Percentiles rank a stretch among this genome's conserved stretches.
Conservation (phyloP, 2,113 vertebrate genomes). For the Calonectris borealis region DNA sequence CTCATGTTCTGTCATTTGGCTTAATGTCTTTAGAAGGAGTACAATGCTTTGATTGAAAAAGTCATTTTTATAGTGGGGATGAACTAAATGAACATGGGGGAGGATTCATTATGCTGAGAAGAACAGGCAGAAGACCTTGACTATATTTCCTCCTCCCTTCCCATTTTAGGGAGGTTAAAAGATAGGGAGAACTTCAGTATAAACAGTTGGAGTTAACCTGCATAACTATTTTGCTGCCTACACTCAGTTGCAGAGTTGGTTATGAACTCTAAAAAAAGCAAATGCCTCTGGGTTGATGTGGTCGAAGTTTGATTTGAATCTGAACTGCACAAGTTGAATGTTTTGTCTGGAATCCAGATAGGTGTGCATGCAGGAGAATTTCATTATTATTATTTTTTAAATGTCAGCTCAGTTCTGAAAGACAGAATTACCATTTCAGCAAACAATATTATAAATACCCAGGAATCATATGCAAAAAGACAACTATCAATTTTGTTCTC, state of each 20-base stretch:
- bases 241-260: background rate
- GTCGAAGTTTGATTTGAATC: background rate
- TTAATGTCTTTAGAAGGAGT: slow-evolving; percentile 69
- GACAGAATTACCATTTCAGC: slow-evolving; percentile 14
- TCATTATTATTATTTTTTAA: background rate
- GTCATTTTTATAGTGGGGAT: slow-evolving; percentile 54
- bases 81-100: slow-evolving; percentile 51
- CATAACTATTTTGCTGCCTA: background rate
- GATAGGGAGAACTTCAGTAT: background rate
- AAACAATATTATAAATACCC: background rate
- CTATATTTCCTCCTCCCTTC: background rate
- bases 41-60: slow-evolving; percentile 63
- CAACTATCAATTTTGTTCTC: background rate
- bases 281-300: background rate
- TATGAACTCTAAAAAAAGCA: background rate
- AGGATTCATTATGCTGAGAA: slow-evolving; percentile 52
- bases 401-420: slow-evolving; percentile 28
- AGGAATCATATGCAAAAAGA: background rate
- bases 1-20: slow-evolving; percentile 35
- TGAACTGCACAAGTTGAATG: background rate
- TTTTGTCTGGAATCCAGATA: background rate
- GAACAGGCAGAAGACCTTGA: slow-evolving; percentile 53
- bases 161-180: slow-evolving; percentile 42
- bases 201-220: background rate
- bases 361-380: background rate